These are phyloP conservation scores for Abramis brama DNA, from an alignment of 2,113 vertebrate genomes.

Conservation along the genomic window DNA sequence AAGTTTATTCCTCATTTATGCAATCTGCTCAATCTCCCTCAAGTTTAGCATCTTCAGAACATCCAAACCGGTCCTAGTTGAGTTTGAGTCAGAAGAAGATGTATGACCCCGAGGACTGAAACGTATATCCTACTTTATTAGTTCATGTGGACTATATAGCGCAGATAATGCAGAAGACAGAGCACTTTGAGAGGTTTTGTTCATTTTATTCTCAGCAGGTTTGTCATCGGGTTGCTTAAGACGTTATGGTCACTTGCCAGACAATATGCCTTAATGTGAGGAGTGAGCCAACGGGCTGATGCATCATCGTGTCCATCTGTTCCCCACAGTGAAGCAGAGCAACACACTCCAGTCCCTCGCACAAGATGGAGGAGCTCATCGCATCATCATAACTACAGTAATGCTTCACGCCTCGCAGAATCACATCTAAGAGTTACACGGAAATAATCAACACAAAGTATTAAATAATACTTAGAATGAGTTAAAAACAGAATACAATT, in stretches of 20 bases:
- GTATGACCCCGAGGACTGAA: no score
- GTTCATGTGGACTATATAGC: no score
- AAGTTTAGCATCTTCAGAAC: no score
- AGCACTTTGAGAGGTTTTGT: not conserved
- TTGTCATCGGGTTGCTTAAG: slow-evolving; percentile 35
- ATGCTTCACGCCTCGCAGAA: not conserved
- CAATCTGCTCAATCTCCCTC: no score
- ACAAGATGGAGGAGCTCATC: not conserved
- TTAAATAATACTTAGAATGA: not conserved
- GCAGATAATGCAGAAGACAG: not conserved
- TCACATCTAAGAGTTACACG: not conserved
- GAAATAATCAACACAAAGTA: not conserved
- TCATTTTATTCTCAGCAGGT: slow-evolving; percentile 6
- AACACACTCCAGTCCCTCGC: not conserved
- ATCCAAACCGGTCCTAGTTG: no score
- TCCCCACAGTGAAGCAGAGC: slow-evolving; percentile 38
- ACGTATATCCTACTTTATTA: no score
- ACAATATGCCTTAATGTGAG: slow-evolving; percentile 51
- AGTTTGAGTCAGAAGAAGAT: no score
- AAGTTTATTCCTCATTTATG: no score
- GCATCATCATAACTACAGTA: not conserved
- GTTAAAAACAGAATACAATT: not conserved
- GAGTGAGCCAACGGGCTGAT: slow-evolving; percentile 42
- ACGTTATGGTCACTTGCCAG: slow-evolving; percentile 47
- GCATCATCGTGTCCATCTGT: slow-evolving; percentile 61